Evolutionary conservation across 2,797 vertebrate species (phyloP).

Genomic region (Clarias pachynema): DNA sequence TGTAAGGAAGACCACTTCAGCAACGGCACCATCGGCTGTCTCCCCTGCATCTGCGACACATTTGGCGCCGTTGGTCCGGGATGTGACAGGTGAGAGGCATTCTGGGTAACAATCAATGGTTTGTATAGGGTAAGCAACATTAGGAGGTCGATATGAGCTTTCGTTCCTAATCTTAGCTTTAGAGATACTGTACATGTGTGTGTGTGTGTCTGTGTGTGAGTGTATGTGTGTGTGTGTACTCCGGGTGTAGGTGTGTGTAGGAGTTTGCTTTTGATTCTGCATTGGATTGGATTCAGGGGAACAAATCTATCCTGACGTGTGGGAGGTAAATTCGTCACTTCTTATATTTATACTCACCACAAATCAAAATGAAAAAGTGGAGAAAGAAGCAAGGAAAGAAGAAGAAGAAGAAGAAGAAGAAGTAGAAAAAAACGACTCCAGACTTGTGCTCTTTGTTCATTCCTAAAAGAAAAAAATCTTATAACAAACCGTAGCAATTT

Average conservation of each 20-base stretch:
- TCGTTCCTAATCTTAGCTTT: not conserved
- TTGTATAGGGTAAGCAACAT: not conserved
- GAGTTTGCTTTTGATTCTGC: not conserved
- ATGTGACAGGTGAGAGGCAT: slow-evolving; percentile 77
- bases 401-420: too few relatives aligned
- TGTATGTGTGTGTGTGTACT: not conserved
- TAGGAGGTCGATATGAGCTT: not conserved
- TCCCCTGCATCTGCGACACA: slow-evolving; percentile 76
- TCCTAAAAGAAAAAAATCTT: not conserved
- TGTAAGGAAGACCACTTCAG: slow-evolving; percentile 78
- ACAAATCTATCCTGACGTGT: not conserved
- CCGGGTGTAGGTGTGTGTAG: slow-evolving; percentile 15
- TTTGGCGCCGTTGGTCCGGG: slow-evolving; percentile 68
- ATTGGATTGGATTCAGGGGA: not conserved
- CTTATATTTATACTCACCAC: not conserved
- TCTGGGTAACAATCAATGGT: not conserved
- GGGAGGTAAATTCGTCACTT: not conserved
- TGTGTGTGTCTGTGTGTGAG: not conserved
- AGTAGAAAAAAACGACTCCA: not conserved
- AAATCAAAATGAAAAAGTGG: not conserved
- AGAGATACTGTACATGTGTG: not conserved
- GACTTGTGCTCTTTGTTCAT: not conserved
- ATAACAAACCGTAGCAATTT: not conserved
- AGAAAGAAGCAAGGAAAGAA: not conserved
- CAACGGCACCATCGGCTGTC: slow-evolving; percentile 76